Conservation (phyloP, 2,797 vertebrate species). For the Enoplosus armatus region DNA sequence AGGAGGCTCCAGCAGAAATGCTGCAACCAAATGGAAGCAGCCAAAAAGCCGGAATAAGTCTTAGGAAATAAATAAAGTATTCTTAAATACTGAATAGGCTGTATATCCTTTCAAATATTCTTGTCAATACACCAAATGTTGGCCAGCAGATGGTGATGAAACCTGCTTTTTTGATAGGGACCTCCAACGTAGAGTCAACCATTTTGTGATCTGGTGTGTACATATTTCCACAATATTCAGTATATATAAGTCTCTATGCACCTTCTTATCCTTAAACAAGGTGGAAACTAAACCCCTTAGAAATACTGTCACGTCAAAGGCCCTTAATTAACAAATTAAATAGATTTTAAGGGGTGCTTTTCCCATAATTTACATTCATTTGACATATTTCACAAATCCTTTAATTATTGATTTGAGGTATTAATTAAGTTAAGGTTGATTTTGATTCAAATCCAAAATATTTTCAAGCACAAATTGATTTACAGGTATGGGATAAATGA, state of each 20-base stretch:
- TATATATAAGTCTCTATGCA: background rate
- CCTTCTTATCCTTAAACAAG: background rate
- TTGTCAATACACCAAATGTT: background rate
- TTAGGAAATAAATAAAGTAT: too few relatives aligned
- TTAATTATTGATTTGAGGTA: background rate
- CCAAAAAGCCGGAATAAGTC: too few relatives aligned
- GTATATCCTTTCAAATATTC: background rate
- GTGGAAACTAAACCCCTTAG: background rate
- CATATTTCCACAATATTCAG: background rate
- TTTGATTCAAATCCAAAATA: background rate
- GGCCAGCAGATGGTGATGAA: slow-evolving; percentile 61
- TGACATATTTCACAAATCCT: background rate
- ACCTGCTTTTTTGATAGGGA: slow-evolving; percentile 22
- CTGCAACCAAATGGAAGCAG: background rate
- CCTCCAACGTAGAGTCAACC: slow-evolving; percentile 17
- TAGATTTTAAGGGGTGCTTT: background rate
- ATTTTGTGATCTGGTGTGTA: slow-evolving; percentile 22
- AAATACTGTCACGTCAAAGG: too few relatives aligned
- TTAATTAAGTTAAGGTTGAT: background rate
- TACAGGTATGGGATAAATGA: background rate
- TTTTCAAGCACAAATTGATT: background rate
- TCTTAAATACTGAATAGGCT: background rate
- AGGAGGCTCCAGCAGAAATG: background rate
- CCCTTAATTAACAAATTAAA: background rate
- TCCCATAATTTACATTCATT: background rate